Base-by-base conservation (phyloP, 2,797 vertebrate species). In the Periparus ater region DNA sequence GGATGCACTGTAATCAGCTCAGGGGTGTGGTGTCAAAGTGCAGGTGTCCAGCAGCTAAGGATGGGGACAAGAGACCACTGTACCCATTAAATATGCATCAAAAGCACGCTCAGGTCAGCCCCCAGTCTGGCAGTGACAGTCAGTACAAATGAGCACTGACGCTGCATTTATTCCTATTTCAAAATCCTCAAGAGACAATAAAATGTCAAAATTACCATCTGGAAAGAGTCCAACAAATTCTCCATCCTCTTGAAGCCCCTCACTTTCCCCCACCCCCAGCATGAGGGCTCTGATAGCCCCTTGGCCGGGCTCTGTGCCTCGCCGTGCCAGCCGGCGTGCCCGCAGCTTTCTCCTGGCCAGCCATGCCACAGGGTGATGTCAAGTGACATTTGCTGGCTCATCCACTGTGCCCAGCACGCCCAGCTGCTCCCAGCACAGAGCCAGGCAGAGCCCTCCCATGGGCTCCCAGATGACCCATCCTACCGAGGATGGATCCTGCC, bases 381-480 rank as follows among this genome's bases (percentile, higher is more conserved):
- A 30, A 70, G 57, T 27, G 80, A 74, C 76, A 65, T 83, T 58
- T 16, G 45, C 67, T 72, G 79, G 58, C 75, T 68, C 8, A 0
- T 5, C 22, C 32, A 1, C 2, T 2, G 48, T 0, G 0, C 27
- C 50, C 3, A 4, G 57, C 5, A 1, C 0, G 0, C 30, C 54
- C 26, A 50, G 71, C 34, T 45, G 67, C 76, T 85, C 47, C 68
- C 10, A 7, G 50, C 30, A 57, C 55, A 40, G 5, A 47, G 26
- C 14, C 4, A 9, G 20, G 25, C 12, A 0, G 7, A 1, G 22
- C 36, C 42, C 15, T 14, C 3, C 2, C 2, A 1, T 0, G 34
- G 48, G 61, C 3, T 93, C 32, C 80, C 3, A 6, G 27, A 18
- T 3, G 10, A 13, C 1, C 29, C 5, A 2, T n/a, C 11, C 73